Base-by-base conservation (phyloP, 2,888 invertebrate species). In the Nomada ruficornis region DNA sequence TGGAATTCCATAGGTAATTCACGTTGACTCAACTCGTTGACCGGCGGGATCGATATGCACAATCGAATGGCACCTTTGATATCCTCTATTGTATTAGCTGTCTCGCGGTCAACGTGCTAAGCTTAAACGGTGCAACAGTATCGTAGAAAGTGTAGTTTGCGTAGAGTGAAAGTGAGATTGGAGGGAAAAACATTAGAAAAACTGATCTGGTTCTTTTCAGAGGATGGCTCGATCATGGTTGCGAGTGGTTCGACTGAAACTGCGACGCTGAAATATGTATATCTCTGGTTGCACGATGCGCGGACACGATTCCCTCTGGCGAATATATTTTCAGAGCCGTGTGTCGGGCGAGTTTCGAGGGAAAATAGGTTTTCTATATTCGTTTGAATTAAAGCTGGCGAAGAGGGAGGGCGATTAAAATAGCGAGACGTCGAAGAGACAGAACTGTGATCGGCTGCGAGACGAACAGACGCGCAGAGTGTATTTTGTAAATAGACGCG, bases 401-500 rank as follows among this genome's bases (percentile, higher is more conserved):
- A 15, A 0, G n/a, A n/a, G 23, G 3, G 11, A n/a, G 11, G 9
- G 42, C 59, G 64, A 57, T 73, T 64, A 57, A 81, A 70, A 78
- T 59, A 67, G 67, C n/a, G 50, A 57, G 20, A 15, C 26, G 44
- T 79, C 59, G 78, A 73, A 73, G 62, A 55, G 75, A 63, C 50
- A 60, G 72, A 59, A 13, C 62, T 57, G 36, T 7, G 71, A 82
- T 82, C 76, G 54, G 64, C 20, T 50, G 59, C 54, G 36, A 20
- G 64, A 60, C 26, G 67, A 55, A 55, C 57, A 55, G 74, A 63
- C 64, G 20, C 44, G 78, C 77, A 69, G 74, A 72, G 36, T 71
- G 52, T 72, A 80, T 80, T 81, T 82, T 70, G 69, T 84, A 88
- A 84, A 88, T 87, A 83, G 77, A 70, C 29, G 20, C 77, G 77